A percentile compares a stretch with the other conserved stretches of the same genome.
Conservation (phyloP, 2,888 invertebrate species). For the Venusia cambrica region DNA sequence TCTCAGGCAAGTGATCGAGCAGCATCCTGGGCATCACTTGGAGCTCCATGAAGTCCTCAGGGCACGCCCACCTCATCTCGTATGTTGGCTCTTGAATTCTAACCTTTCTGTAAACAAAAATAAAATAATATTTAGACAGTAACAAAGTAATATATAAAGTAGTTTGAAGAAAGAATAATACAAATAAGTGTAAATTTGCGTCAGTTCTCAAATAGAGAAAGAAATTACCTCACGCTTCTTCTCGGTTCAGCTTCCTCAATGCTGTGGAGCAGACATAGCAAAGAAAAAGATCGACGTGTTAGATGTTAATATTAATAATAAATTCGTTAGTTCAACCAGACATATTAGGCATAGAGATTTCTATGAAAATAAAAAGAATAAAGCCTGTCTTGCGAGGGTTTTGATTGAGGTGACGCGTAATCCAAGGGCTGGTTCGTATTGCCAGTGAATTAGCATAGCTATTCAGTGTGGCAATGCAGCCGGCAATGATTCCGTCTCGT, state of each 20-base stretch:
- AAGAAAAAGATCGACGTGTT: constrained; percentile 23
- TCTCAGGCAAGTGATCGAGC: constrained; percentile 92
- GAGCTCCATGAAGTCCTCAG: constrained; percentile 90
- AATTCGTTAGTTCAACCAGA: too few species aligned
- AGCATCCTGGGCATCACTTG: constrained; percentile 93
- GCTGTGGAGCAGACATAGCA: constrained; percentile 61
- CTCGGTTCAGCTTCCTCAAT: constrained; percentile 62
- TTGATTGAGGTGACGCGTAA: too few species aligned
- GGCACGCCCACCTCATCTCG: constrained; percentile 90
- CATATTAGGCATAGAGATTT: too few species aligned
- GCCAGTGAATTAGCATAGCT: too few species aligned
- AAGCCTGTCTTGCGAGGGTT: not conserved
- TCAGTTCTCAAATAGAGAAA: not conserved
- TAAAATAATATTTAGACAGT: too few species aligned
- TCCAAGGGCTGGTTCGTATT: too few species aligned
- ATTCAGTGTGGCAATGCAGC: too few species aligned
- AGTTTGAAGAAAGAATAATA: too few species aligned
- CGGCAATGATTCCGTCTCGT: too few species aligned
- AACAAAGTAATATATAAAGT: too few species aligned
- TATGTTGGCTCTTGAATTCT: constrained; percentile 83
- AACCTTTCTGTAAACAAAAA: constrained; percentile 73
- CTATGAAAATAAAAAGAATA: not conserved
- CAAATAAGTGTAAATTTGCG: too few species aligned
- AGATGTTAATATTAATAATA: too few species aligned
- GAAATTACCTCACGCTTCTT: constrained; percentile 31